Evolutionary conservation across 2,888 invertebrate species (phyloP), one percentile per base, ranked within the genome.

Genomic region (Philereme transversata): DNA sequence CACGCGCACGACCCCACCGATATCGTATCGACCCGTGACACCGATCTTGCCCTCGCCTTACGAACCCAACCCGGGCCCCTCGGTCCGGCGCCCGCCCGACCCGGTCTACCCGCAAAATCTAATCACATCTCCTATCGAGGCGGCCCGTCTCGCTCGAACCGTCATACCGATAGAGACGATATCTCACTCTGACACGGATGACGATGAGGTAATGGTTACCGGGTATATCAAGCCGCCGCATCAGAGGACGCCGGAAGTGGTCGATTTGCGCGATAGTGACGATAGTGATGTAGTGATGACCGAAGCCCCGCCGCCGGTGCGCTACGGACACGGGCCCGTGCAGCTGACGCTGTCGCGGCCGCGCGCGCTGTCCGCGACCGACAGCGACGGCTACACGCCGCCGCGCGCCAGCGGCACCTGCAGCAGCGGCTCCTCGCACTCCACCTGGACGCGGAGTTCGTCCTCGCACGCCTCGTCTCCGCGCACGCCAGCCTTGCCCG

Each of bases 221-320:
- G 94, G 94, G 3, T 94, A 94, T 73, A 94, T 95, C 38, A 95
- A 95, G 76, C 95, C 95, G 43, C 94, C 94, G 62, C 92, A 93
- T 67, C 94, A 94, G 69, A 88, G 95, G 60, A 95, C 95, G 45
- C 95, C 95, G 0, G 94, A 94, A 77, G 90, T 95, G 1, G 94
- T 95, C 11, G 94, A 94, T 68, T 77, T 95, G 60, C 57, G 57
- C 4, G 94, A 93, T 72, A 93, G 92, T 67, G 93, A 88, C 22
- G 93, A 93, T 72, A 93, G 92, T 67, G 93, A 89, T 70, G 89
- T 90, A 7, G 83, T 89, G 33, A 77, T 92, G 36, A 87, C 88
- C 47, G 91, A 90, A 7, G 60, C 46, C n/a, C 49, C 63, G 49
- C 9, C 75, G 49, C 71, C 72, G 35, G 43, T 71, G 22, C 4